Percentiles rank a stretch among this genome's conserved stretches.
Conservation (phyloP, 2,113 vertebrate genomes). For the Sinocyclocheilus maitianheensis region DNA sequence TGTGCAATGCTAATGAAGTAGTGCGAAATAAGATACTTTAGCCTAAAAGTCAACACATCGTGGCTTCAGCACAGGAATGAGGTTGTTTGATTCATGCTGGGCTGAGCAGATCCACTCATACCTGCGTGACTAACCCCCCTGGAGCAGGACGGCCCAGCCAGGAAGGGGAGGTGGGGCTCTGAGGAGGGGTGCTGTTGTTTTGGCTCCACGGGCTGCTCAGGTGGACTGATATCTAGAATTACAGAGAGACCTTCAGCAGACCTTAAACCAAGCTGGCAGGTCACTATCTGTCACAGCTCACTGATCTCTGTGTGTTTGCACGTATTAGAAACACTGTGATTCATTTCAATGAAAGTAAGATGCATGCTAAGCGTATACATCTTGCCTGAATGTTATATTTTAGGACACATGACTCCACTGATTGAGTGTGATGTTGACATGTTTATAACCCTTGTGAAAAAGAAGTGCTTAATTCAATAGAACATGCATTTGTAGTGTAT, state of each 20-base stretch:
- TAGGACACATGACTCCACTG: not conserved
- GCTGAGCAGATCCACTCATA: not conserved
- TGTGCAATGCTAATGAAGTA: not conserved
- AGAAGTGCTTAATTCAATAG: not conserved
- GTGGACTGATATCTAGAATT: conserved; percentile 54
- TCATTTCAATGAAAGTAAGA: not conserved
- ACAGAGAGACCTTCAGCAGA: conserved; percentile 46
- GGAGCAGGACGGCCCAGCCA: not conserved
- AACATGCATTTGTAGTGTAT: not conserved
- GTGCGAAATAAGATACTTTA: not conserved
- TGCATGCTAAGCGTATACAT: not conserved
- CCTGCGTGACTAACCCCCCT: not conserved
- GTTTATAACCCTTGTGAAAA: not conserved
- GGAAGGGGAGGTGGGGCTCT: not conserved
- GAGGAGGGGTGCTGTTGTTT: conserved; percentile 54
- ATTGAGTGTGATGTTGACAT: not conserved
- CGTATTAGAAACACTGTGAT: conserved; percentile 10
- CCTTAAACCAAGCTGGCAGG: conserved; percentile 47
- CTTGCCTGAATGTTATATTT: not conserved
- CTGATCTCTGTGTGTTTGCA: not conserved
- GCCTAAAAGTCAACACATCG: not conserved
- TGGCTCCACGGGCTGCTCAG: conserved; percentile 52
- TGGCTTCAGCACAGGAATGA: not conserved
- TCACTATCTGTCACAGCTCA: conserved; percentile 47
- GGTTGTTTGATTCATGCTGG: not conserved